Percentiles rank a stretch among this genome's conserved stretches.
Conservation (phyloP, 2,113 vertebrate genomes). For the Aplodontia rufa region DNA sequence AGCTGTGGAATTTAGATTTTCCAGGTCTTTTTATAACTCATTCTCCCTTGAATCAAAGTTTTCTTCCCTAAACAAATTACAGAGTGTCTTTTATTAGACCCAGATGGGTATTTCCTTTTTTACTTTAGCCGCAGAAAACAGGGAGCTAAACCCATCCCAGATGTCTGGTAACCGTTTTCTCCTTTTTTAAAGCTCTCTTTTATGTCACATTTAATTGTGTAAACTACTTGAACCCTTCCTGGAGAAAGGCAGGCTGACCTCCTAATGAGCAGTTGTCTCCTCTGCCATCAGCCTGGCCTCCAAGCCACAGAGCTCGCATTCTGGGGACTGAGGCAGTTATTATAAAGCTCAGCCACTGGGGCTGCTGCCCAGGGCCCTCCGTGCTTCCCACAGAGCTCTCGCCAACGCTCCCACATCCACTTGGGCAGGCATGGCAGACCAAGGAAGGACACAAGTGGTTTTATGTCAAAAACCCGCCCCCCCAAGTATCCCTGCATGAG, state of each 20-base stretch:
- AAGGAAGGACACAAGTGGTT: too few relatives aligned
- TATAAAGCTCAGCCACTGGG: too few relatives aligned
- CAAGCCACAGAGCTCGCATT: rapidly evolving
- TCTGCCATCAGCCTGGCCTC: too few relatives aligned
- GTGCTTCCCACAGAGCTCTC: rapidly evolving
- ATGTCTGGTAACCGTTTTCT: background rate
- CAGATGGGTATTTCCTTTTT: background rate
- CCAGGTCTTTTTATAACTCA: background rate
- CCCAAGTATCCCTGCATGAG: background rate
- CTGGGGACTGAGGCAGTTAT: background rate
- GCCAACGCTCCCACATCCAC: background rate
- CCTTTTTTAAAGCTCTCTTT: background rate
- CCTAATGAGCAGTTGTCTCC: background rate
- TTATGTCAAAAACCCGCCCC: background rate
- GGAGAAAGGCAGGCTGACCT: background rate
- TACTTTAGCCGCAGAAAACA: background rate
- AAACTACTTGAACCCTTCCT: background rate
- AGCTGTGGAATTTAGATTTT: background rate
- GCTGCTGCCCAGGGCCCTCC: background rate
- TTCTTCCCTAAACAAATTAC: background rate
- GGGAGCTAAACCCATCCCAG: background rate
- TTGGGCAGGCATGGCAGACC: rapidly evolving
- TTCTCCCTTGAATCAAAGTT: background rate
- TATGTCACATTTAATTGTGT: background rate
- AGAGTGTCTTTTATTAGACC: background rate